Evolutionary conservation across 2,113 vertebrate species (phyloP).

Genomic region (cattle (Bos taurus)): ARS-UCD2.0 NC_037336.1:101483501-101484000

Average conservation of each 20-base stretch:
- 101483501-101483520: neutral
- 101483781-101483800: neutral
- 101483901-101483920: fast-evolving
- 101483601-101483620: neutral
- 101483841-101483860: neutral
- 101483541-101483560: fast-evolving
- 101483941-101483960: neutral
- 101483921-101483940: fast-evolving
- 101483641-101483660: neutral
- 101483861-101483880: neutral
- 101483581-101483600: neutral
- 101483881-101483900: neutral
- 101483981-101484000: fast-evolving
- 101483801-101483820: neutral
- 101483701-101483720: neutral
- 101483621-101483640: neutral
- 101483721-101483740: fast-evolving
- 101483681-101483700: fast-evolving
- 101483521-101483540: neutral
- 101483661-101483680: neutral
- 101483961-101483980: neutral
- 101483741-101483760: neutral
- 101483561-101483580: neutral
- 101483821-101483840: fast-evolving
- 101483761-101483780: fast-evolving